Base-by-base conservation (phyloP, 2,888 invertebrate species). In the Charanyca ferruginea region DNA sequence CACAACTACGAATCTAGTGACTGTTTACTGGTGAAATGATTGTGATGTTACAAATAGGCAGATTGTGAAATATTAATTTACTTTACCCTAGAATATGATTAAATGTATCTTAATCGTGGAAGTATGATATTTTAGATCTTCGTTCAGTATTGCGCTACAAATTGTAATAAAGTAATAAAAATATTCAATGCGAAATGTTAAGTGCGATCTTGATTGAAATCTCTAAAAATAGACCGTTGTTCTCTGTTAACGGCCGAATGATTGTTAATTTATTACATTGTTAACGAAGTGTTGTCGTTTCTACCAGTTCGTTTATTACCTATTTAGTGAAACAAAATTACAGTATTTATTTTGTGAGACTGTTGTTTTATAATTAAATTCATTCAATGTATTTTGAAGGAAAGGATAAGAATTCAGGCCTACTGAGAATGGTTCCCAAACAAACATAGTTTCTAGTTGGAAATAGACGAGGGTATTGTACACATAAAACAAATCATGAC, bases 401-500 rank as follows among this genome's bases (percentile, higher is more conserved):
- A 32, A 28, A 45, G 22, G 23, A 9, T 5, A 13, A 13, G 11
- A 22, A 5, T 45, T 23, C 45, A 4, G n/a, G 20, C 20, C n/a
- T 47, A 16, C 5, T 49, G 22, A 22, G 7, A 25, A 35, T 16
- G 22, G 41, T 42, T 59, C 22, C 11, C 13, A 44, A 8, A 16
- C 53, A 22, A 44, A 51, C 41, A 49, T 47, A n/a, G 13, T 41
- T 32, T 58, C 13, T 35, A 52, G n/a, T 49, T 47, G 18, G 32
- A 35, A 60, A 47, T 28, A 49, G 52, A 74, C 68, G 23, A 51
- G 61, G 69, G 69, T 72, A 18, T 38, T 35, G 23, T 53, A n/a
- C 52, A 35, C 28, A 62, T 13, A 49, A 42, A 52, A 52, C 64
- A 47, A 42, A 62, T 63, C 59, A 57, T 48, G 44, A 18, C 35